These are phyloP conservation scores for Nannobrachium achirus DNA, from an alignment of 2,113 vertebrate species.

Conservation along the genomic window DNA sequence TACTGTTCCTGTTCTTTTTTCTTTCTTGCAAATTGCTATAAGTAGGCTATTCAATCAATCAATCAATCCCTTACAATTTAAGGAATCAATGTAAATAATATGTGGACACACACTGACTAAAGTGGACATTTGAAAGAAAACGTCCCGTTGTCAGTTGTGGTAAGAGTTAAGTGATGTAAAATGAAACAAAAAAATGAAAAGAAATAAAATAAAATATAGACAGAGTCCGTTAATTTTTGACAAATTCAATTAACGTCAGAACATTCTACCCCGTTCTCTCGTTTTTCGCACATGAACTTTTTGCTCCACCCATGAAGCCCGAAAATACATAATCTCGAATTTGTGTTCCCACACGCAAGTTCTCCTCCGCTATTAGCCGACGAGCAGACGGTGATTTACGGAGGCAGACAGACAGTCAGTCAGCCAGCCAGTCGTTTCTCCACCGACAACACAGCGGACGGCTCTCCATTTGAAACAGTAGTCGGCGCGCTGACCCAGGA, in stretches of 20 bases:
- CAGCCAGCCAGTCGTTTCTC: background rate
- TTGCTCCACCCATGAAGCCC: slow-evolving; percentile 63
- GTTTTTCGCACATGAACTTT: slow-evolving; percentile 36
- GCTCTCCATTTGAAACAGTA: slow-evolving; percentile 55
- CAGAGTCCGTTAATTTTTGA: background rate
- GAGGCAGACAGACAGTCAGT: slow-evolving; percentile 36
- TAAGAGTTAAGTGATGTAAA: no score
- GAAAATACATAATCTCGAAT: slow-evolving; percentile 41
- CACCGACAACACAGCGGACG: background rate
- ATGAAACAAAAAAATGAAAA: background rate
- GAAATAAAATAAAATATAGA: background rate
- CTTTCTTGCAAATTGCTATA: no score
- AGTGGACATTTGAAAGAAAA: no score
- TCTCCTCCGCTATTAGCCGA: slow-evolving; percentile 7
- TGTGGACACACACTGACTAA: no score
- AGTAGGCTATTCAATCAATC: no score
- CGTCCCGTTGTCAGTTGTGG: no score
- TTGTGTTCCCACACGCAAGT: slow-evolving; percentile 30
- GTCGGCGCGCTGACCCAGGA: slow-evolving; percentile 58
- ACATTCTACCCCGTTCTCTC: background rate
- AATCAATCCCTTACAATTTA: no score
- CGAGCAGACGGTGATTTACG: slow-evolving; percentile 7
- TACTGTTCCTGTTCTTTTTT: no score
- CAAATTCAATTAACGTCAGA: background rate
- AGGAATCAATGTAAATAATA: no score